These are phyloP conservation scores for Caenorhabditis sinica DNA, from an alignment of 2,888 invertebrate genomes.

Conservation along the genomic window DNA sequence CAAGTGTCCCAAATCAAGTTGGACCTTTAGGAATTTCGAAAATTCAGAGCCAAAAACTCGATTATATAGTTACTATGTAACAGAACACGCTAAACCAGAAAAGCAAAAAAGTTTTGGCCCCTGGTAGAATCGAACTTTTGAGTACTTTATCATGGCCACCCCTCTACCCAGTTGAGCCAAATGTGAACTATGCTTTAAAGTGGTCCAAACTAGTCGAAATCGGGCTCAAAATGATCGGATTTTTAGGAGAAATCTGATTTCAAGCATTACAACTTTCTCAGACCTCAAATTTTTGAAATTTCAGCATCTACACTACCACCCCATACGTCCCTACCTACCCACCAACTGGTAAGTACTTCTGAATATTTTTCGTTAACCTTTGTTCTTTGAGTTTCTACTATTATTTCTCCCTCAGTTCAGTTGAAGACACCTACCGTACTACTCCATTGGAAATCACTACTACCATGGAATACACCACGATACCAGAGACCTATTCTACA, in stretches of 20 bases:
- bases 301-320: constrained; percentile 17
- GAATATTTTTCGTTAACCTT: background rate
- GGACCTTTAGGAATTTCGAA: no score
- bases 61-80: no score
- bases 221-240: background rate
- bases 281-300: background rate
- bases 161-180: background rate
- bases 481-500: background rate
- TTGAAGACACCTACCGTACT: background rate
- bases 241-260: background rate
- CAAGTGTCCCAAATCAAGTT: no score
- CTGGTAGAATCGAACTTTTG: no score
- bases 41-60: no score
- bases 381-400: background rate
- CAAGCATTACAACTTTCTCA: no score
- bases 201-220: background rate
- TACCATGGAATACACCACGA: background rate
- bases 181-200: background rate
- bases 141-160: no score
- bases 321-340: constrained; percentile 1
- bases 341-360: constrained; percentile 5
- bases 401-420: background rate
- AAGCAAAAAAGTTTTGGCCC: no score
- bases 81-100: no score
- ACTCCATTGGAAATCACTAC: no score